Conservation (phyloP, 2,888 invertebrate species). For the Schizotus pectinicornis region DNA sequence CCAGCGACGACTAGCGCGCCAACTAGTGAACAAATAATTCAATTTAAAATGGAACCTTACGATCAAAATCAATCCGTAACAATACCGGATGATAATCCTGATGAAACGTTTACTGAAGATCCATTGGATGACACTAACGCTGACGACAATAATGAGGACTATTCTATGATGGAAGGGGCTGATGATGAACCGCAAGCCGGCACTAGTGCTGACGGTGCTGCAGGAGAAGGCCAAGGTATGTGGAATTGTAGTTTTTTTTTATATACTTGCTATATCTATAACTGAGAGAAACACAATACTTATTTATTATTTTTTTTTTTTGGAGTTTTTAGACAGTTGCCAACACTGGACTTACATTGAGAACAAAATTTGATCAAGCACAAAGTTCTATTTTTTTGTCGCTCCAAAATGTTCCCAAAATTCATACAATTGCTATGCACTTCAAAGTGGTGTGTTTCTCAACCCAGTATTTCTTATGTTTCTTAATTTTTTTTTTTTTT, state of each 20-base stretch:
- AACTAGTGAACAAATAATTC: constrained; percentile 39
- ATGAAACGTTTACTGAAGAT: constrained; percentile 51
- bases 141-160: constrained; percentile 52
- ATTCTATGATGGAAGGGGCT: constrained; percentile 52
- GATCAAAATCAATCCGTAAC: constrained; percentile 47
- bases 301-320: background rate
- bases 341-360: too few species aligned
- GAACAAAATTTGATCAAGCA: too few species aligned
- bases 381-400: too few species aligned
- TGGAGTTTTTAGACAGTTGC: too few species aligned
- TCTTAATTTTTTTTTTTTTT: constrained; percentile 2
- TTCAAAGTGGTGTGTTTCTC: constrained; percentile 13
- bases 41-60: constrained; percentile 57
- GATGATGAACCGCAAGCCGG: constrained; percentile 56
- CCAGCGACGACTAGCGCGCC: constrained; percentile 22
- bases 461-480: background rate
- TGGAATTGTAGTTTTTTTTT: constrained; percentile 35
- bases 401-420: too few species aligned
- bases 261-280: constrained; percentile 24
- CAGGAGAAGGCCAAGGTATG: constrained; percentile 58
- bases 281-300: constrained; percentile 28
- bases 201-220: constrained; percentile 51
- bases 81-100: constrained; percentile 45
- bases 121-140: constrained; percentile 47
- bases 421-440: too few species aligned